phyloP scores from a whole-genome alignment of 37 sponge, comb jelly and placozoan genomes.

The Axinella damicornis region DNA sequence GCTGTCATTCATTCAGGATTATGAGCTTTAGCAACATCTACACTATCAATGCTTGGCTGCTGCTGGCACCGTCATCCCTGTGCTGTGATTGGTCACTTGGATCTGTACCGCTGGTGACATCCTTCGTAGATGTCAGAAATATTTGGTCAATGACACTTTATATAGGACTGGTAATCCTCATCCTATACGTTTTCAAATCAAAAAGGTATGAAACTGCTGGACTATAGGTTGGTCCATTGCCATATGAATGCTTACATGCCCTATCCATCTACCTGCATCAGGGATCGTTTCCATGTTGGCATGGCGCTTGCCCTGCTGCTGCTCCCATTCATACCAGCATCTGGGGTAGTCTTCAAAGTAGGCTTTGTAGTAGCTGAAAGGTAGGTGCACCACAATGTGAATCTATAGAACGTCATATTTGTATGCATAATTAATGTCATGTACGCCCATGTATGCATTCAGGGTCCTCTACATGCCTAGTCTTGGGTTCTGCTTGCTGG shows the following conservation, averaged over 20 bases:
- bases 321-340: slow-evolving; percentile 85
- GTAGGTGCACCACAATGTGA: background rate
- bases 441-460: background rate
- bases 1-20: slow-evolving; percentile 42
- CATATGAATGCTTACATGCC: background rate
- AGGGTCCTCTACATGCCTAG: slow-evolving; percentile 92
- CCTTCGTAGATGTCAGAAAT: slow-evolving; percentile 68
- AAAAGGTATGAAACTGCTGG: slow-evolving; percentile 2
- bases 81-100: slow-evolving; percentile 97
- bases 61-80: slow-evolving; percentile 78
- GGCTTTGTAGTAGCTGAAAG: slow-evolving; percentile 94
- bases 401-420: background rate
- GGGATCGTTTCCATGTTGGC: slow-evolving; percentile 67
- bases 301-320: slow-evolving; percentile 63
- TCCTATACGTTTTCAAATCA: slow-evolving; percentile 17
- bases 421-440: no score
- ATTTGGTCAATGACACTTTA: slow-evolving; percentile 62
- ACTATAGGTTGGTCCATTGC: no score
- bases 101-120: slow-evolving; percentile 72
- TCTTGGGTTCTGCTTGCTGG: slow-evolving; percentile 80
- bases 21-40: slow-evolving; percentile 91
- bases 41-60: slow-evolving; percentile 78
- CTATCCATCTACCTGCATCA: background rate
- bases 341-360: slow-evolving; percentile 81
- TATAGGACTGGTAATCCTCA: slow-evolving; percentile 12